phyloP scores from a whole-genome alignment of 2,888 invertebrate genomes.

The Phyllotreta cruciferae region DNA sequence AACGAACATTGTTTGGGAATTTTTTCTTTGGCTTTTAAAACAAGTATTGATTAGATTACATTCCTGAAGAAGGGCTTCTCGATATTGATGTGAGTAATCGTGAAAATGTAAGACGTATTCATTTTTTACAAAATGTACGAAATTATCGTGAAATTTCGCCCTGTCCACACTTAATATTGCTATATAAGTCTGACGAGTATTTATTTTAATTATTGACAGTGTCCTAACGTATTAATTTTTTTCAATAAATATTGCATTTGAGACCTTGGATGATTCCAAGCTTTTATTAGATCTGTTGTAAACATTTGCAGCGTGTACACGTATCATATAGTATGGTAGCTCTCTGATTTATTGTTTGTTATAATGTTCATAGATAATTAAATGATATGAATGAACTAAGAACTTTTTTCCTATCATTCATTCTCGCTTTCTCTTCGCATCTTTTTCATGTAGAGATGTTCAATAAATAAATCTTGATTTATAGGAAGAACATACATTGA shows the following conservation, averaged over 20 bases:
- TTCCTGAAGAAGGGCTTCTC: no score
- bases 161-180: constrained; percentile 45
- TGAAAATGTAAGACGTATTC: no score
- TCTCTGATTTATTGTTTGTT: constrained; percentile 62
- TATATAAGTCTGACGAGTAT: constrained; percentile 58
- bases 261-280: constrained; percentile 39
- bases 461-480: no score
- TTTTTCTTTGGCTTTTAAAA: no score
- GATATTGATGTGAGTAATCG: no score
- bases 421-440: background rate
- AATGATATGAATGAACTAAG: constrained; percentile 47
- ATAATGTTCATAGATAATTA: constrained; percentile 61
- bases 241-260: constrained; percentile 43
- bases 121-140: no score
- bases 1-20: no score
- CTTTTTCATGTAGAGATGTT: no score
- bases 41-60: no score
- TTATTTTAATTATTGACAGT: constrained; percentile 54
- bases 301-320: constrained; percentile 57
- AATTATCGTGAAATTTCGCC: background rate
- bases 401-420: constrained; percentile 25
- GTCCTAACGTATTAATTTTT: constrained; percentile 50
- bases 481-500: no score
- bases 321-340: constrained; percentile 60
- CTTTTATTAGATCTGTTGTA: constrained; percentile 56